These are phyloP conservation scores for Gyrodactylus bullatarudis DNA, from an alignment of 1,140 invertebrate species.

Conservation along the genomic window DNA sequence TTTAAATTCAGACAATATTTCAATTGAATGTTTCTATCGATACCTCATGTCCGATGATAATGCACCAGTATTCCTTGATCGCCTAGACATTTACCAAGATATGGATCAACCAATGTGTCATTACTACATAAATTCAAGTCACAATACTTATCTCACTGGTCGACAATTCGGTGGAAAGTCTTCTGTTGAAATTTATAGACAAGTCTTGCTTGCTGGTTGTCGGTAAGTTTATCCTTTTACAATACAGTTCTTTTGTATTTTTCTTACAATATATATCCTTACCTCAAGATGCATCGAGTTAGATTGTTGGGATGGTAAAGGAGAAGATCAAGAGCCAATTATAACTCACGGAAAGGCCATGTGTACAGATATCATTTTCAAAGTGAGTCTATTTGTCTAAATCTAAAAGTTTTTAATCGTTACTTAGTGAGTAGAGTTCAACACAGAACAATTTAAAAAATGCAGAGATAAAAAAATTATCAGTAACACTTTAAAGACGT, in stretches of 20 bases:
- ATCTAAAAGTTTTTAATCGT: too few relatives aligned
- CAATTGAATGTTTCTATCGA: slow-evolving; percentile 31
- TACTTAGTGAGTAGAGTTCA: too few relatives aligned
- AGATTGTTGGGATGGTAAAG: slow-evolving; percentile 68
- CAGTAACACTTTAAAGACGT: too few relatives aligned
- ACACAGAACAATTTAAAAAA: too few relatives aligned
- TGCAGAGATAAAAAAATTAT: too few relatives aligned
- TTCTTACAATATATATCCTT: not conserved
- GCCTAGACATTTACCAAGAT: slow-evolving; percentile 63
- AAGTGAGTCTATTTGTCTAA: slow-evolving; percentile 20
- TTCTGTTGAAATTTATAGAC: slow-evolving; percentile 81
- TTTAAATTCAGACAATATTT: not conserved
- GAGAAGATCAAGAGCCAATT: slow-evolving; percentile 47
- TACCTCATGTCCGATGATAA: slow-evolving; percentile 98
- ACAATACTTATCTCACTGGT: slow-evolving; percentile 84
- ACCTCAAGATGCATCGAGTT: slow-evolving; percentile 42
- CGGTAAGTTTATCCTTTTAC: slow-evolving; percentile 27
- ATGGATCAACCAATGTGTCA: slow-evolving; percentile 90
- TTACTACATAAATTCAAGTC: slow-evolving; percentile 96
- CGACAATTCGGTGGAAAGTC: slow-evolving; percentile 76
- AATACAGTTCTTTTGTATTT: too few relatives aligned
- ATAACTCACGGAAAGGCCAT: slow-evolving; percentile 90
- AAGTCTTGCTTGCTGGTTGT: slow-evolving; percentile 70
- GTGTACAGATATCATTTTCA: slow-evolving; percentile 66
- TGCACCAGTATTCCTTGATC: slow-evolving; percentile 75